A percentile compares a stretch with the other conserved stretches of the same genome.
These are phyloP conservation scores for Brachyalestes nurse DNA, from an alignment of 2,797 vertebrate species.

Conservation along the genomic window DNA sequence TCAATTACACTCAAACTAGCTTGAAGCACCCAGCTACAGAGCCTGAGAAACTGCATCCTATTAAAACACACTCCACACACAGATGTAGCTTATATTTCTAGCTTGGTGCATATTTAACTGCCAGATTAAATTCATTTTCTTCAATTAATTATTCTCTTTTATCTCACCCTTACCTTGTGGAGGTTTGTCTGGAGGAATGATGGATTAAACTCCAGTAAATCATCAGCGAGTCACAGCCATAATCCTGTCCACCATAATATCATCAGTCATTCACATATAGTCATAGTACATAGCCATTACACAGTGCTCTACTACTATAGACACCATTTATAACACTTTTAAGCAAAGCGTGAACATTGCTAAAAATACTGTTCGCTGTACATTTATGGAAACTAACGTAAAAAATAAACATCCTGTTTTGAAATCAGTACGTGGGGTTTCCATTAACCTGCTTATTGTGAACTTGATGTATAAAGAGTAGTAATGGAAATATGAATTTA, in stretches of 20 bases:
- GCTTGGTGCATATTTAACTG: constrained; percentile 3
- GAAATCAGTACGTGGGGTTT: too few species aligned
- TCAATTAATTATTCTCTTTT: background rate
- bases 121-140: background rate
- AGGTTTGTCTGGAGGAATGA: background rate
- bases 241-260: background rate
- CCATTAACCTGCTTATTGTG: too few species aligned
- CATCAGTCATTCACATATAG: background rate
- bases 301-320: too few species aligned
- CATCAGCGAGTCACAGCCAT: background rate
- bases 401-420: too few species aligned
- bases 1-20: constrained; percentile 1
- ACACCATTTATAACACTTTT: too few species aligned
- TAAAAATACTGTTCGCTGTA: too few species aligned
- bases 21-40: background rate
- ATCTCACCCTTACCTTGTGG: background rate
- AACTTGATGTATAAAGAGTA: too few species aligned
- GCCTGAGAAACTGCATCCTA: constrained; percentile 8
- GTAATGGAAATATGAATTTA: too few species aligned
- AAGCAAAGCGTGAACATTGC: too few species aligned
- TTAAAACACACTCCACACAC: background rate
- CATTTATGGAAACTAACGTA: too few species aligned
- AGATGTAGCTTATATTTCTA: background rate
- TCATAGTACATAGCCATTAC: too few species aligned
- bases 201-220: background rate